Evolutionary conservation across 2,113 vertebrate species (phyloP).

Genomic region (Rhinolophus sinicus): DNA sequence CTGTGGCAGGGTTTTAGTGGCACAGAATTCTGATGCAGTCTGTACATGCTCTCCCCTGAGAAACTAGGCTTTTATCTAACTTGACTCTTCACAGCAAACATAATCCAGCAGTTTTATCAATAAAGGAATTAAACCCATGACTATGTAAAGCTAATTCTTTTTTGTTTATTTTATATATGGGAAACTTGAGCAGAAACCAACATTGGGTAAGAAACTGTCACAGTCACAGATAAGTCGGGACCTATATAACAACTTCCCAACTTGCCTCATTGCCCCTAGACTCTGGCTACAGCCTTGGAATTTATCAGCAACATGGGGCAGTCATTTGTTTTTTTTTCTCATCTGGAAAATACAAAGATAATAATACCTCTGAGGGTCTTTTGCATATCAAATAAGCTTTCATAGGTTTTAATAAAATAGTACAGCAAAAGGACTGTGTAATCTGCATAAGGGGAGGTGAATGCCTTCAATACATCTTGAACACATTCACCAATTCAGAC

Average conservation of each 20-base stretch:
- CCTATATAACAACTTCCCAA: background rate
- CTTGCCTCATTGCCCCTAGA: background rate
- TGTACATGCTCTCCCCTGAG: background rate
- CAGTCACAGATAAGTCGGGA: background rate
- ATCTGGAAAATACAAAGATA: background rate
- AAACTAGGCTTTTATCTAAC: background rate
- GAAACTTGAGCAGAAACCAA: background rate
- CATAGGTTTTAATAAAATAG: background rate
- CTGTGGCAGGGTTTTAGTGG: background rate
- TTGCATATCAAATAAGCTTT: background rate
- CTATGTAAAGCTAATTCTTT: background rate
- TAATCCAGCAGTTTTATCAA: background rate
- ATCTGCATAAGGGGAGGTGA: background rate
- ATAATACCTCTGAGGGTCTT: background rate
- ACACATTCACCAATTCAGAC: background rate
- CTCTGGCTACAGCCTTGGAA: background rate
- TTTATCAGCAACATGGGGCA: background rate
- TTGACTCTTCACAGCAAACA: background rate
- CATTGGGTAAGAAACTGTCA: background rate
- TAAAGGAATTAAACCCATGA: background rate
- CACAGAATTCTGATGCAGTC: background rate
- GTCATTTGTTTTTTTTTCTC: background rate
- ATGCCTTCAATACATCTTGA: background rate
- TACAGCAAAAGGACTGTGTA: background rate
- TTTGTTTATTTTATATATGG: too few relatives aligned